phyloP scores from a whole-genome alignment of 2,888 invertebrate genomes.

The Lasioglossum malachurum region DNA sequence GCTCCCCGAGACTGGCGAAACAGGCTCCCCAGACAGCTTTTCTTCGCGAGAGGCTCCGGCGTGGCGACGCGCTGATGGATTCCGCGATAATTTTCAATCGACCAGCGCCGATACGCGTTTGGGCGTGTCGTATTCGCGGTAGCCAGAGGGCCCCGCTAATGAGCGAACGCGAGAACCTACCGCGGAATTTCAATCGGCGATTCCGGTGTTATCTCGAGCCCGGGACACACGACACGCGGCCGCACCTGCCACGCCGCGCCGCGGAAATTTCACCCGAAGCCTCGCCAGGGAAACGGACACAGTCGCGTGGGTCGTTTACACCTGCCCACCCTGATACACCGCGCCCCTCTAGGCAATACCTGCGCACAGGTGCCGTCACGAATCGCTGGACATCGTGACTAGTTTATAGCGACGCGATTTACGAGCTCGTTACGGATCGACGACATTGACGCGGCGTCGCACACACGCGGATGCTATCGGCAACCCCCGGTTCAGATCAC shows the following conservation, averaged over 20 bases:
- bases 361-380: slow-evolving; percentile 46
- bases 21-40: background rate
- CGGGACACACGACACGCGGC: slow-evolving; percentile 11
- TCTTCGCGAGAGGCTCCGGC: background rate
- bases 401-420: slow-evolving; percentile 22
- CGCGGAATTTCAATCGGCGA: slow-evolving; percentile 50
- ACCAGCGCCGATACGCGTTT: slow-evolving; percentile 31
- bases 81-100: slow-evolving; percentile 48
- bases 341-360: background rate
- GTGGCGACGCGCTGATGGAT: slow-evolving; percentile 4
- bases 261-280: slow-evolving; percentile 58
- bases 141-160: slow-evolving; percentile 34
- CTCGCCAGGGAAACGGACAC: slow-evolving; percentile 59
- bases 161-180: slow-evolving; percentile 24
- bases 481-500: background rate
- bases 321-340: slow-evolving; percentile 50
- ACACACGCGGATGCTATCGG: background rate
- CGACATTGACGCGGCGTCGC: background rate
- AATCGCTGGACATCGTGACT: slow-evolving; percentile 50
- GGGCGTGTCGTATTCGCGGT: slow-evolving; percentile 25
- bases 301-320: slow-evolving; percentile 74
- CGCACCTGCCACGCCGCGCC: slow-evolving; percentile 48
- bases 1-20: background rate
- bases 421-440: background rate
- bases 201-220: slow-evolving; percentile 33